phyloP scores from a whole-genome alignment of 2,113 vertebrate genomes.

The Nothocercus nigrocapillus region DNA sequence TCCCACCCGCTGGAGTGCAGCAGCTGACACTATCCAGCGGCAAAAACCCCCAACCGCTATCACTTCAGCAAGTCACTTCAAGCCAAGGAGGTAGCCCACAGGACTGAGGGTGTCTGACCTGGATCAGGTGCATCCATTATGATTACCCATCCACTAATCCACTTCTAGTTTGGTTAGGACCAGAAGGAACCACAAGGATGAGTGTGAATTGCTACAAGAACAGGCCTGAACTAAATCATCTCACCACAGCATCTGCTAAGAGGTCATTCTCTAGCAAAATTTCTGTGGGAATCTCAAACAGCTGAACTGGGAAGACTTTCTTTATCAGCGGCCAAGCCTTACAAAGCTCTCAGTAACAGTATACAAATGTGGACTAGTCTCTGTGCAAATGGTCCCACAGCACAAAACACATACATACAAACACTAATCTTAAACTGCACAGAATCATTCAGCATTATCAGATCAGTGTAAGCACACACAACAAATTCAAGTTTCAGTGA shows the following conservation, averaged over 20 bases:
- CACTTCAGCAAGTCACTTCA: not conserved
- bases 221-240: not conserved
- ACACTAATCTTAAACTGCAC: not conserved
- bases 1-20: not conserved
- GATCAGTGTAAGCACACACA: not conserved
- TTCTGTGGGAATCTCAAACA: not conserved
- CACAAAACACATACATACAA: fast-evolving
- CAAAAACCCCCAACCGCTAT: not conserved
- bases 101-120: not conserved
- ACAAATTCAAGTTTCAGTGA: not conserved
- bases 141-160: not conserved
- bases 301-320: not conserved
- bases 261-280: not conserved
- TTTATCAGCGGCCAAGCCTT: not conserved
- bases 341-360: not conserved
- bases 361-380: not conserved
- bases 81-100: not conserved
- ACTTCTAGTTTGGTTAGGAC: not conserved
- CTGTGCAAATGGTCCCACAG: not conserved
- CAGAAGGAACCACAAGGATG: not conserved
- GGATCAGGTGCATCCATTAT: not conserved
- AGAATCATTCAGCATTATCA: not conserved
- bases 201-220: not conserved
- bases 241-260: not conserved
- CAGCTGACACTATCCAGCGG: not conserved